A percentile compares a stretch with the other conserved stretches of the same genome.
Evolutionary conservation across 1,140 invertebrate species (phyloP).

Genomic region (Drosophila teissieri): DNA sequence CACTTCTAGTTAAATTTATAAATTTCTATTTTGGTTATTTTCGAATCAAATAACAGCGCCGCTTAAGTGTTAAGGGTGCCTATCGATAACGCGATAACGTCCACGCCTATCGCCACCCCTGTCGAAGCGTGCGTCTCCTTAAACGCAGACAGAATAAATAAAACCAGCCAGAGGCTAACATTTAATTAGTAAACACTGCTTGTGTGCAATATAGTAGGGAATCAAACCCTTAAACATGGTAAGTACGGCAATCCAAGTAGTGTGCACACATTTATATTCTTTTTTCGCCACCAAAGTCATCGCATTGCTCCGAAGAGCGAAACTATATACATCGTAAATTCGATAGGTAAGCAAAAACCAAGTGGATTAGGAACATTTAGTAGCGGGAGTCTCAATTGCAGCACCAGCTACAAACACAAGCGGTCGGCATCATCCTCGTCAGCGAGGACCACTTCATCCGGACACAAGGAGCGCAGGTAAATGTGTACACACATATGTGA

Average conservation of each 20-base stretch:
- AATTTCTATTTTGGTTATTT: background rate
- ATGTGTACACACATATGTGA: constrained; percentile 11
- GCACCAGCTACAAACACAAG: constrained; percentile 22
- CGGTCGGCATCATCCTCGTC: constrained; percentile 37
- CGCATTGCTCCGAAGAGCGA: constrained; percentile 15
- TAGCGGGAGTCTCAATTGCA: constrained; percentile 6
- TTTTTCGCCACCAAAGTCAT: constrained; percentile 12
- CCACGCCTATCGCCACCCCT: constrained; percentile 10
- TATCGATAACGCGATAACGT: constrained; percentile 14
- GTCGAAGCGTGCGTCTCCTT: constrained; percentile 7
- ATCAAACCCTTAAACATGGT: constrained; percentile 25
- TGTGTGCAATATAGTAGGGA: constrained; percentile 4
- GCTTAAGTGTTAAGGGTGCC: constrained; percentile 6
- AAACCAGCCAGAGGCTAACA: background rate
- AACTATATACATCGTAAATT: constrained; percentile 8
- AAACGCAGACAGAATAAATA: constrained; percentile 22
- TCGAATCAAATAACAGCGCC: background rate
- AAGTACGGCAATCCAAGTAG: background rate
- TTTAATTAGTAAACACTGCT: constrained; percentile 4
- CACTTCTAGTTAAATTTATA: too few relatives aligned
- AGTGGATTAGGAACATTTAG: background rate
- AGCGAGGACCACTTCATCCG: constrained; percentile 15
- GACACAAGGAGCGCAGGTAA: constrained; percentile 34
- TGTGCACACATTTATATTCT: background rate
- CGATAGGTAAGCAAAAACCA: constrained; percentile 26